A percentile compares a stretch with the other conserved stretches of the same genome.
Evolutionary conservation across 2,113 vertebrate species (phyloP).

Genomic region (Arvicanthis niloticus): DNA sequence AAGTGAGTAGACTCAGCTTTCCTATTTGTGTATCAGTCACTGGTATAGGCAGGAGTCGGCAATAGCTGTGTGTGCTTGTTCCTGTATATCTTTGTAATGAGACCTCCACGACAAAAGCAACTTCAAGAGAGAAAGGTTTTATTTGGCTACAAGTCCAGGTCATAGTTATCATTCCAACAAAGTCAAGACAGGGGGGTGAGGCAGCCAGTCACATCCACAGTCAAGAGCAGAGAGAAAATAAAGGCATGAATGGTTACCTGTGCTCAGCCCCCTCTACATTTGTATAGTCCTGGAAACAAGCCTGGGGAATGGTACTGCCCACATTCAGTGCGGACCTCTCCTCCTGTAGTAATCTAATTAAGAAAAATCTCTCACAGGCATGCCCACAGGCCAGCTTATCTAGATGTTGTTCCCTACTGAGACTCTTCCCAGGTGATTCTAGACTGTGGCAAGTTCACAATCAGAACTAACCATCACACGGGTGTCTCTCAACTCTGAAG

Average conservation of each 20-base stretch:
- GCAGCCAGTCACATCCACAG: not conserved
- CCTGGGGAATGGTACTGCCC: not conserved
- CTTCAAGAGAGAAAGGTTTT: not conserved
- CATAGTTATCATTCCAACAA: not conserved
- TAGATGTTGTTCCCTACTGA: not conserved
- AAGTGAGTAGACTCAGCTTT: not conserved
- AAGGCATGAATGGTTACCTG: not conserved
- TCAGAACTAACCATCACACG: not conserved
- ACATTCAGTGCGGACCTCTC: not conserved
- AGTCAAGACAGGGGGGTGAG: not conserved
- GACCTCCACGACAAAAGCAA: not conserved
- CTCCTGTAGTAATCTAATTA: not conserved
- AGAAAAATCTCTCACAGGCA: not conserved
- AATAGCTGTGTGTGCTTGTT: not conserved
- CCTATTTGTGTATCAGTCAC: not conserved
- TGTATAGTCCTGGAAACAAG: not conserved
- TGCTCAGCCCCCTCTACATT: not conserved
- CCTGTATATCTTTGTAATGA: not conserved
- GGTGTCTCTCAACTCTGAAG: conserved; percentile 26
- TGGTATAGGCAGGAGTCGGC: not conserved
- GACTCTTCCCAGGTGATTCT: not conserved
- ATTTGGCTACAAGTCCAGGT: not conserved
- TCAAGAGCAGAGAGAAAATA: not conserved
- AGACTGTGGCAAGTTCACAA: not conserved
- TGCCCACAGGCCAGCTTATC: not conserved